These are phyloP conservation scores for Achatina immaculata DNA, from an alignment of 1,140 invertebrate genomes.

Conservation along the genomic window DNA sequence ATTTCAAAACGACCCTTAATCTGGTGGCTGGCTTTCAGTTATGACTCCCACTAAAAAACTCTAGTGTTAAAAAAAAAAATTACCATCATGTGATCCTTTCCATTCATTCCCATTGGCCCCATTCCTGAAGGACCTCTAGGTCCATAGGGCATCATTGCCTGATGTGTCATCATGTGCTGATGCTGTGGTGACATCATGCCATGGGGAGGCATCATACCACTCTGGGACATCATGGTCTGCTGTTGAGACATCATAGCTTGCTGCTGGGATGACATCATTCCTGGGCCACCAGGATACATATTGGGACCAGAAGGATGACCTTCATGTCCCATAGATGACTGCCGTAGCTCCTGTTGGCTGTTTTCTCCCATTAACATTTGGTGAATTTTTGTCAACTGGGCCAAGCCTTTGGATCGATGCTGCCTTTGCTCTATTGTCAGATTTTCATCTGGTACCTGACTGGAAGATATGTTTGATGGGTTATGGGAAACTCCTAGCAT, in stretches of 20 bases:
- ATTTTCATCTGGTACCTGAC: conserved; percentile 87
- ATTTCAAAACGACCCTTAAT: too few relatives aligned
- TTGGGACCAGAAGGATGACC: conserved; percentile 47
- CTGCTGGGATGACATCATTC: conserved; percentile 59
- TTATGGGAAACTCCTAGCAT: conserved; percentile 54
- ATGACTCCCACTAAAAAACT: too few relatives aligned
- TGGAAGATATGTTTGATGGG: conserved; percentile 59
- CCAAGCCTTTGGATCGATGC: conserved; percentile 32
- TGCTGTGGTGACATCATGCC: conserved; percentile 54
- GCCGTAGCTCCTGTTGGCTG: conserved; percentile 16
- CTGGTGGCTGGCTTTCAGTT: too few relatives aligned
- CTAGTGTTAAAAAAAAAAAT: too few relatives aligned
- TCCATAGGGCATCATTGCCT: conserved; percentile 47
- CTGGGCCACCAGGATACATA: conserved; percentile 55
- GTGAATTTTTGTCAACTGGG: conserved; percentile 38
- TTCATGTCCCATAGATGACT: conserved; percentile 23
- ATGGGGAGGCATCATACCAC: conserved; percentile 61
- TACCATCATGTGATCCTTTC: conserved; percentile 58
- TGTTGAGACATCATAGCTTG: conserved; percentile 55
- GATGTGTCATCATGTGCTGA: conserved; percentile 61
- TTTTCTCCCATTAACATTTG: conserved; percentile 37
- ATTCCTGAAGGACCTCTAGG: conserved; percentile 37
- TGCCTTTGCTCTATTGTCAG: conserved; percentile 95
- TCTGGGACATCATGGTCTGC: conserved; percentile 52
- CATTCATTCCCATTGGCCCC: conserved; percentile 45